Conservation (phyloP, 2,797 vertebrate species). For the Syndactyla subalaris region DNA sequence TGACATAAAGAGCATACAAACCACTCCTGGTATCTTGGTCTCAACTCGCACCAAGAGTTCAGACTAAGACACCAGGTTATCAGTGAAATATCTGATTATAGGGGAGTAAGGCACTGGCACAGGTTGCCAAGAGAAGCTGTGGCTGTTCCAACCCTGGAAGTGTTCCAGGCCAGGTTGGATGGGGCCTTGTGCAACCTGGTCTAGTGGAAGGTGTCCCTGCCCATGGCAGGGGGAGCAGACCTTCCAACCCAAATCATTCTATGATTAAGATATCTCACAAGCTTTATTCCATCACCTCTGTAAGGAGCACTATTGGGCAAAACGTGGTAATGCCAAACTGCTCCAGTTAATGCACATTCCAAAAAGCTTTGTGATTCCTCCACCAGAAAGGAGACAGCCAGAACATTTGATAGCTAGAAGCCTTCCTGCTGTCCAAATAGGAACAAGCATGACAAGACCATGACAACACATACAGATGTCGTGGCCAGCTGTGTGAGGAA, state of each 20-base stretch:
- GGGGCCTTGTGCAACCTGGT: not conserved
- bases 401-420: not conserved
- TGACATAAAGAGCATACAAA: not conserved
- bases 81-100: not conserved
- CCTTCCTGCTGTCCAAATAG: not conserved
- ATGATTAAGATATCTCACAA: not conserved
- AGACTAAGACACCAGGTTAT: not conserved
- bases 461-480: not conserved
- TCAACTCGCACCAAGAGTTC: not conserved
- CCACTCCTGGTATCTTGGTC: not conserved
- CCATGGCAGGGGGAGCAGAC: accelerated
- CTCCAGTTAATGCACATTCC: not conserved
- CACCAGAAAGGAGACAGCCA: not conserved
- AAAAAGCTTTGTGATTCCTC: not conserved
- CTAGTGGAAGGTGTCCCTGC: not conserved
- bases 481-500: not conserved
- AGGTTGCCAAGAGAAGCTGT: not conserved
- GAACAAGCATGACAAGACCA: not conserved
- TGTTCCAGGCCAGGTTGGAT: accelerated
- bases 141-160: not conserved
- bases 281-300: not conserved
- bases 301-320: not conserved
- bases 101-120: not conserved
- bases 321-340: not conserved
- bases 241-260: not conserved